Evolutionary conservation across 2,888 invertebrate species (phyloP), one percentile per base, ranked within the genome.

Genomic region (Ennomos fuscantarius): DNA sequence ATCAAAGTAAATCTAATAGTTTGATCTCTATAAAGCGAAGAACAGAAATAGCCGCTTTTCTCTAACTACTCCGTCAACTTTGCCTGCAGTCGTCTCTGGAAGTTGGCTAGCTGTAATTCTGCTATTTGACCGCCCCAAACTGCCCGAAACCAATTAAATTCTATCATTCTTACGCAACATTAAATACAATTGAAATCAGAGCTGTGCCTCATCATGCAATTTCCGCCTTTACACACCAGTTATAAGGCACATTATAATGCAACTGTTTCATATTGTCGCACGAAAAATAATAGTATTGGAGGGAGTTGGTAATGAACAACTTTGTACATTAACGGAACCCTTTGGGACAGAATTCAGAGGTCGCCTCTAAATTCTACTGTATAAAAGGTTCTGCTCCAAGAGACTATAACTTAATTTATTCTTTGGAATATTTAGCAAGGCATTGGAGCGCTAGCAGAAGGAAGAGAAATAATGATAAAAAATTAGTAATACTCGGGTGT

Each of bases 141-240:
- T 15, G 34, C 41, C 48, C 69, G 60, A 71, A 75, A 70, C 73
- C 73, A 79, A 80, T 81, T 82, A 79, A 78, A 82, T 79, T 81
- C 76, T 78, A 79, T 78, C 70, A 70, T 69, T 67, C 71, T 75
- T 70, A 75, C 76, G 71, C 70, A 64, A 77, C 79, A 79, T 82
- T 82, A 77, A 78, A 60, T 73, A 68, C 68, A 68, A 70, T 70
- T 66, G 62, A 65, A 65, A 68, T 69, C 58, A 63, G 62, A 66
- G 70, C 63, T 62, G 64, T 65, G 58, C 56, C 55, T 43, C 40
- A 42, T 37, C 24, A 54, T 37, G 45, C 60, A 3, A 67, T 66
- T 69, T 49, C 62, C 47, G 56, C 55, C 67, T 60, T 66, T 76
- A 63, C 32, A 5, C 8, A n/a, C 9, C 5, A 1, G 40, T 0